Conservation (phyloP, 2,797 vertebrate genomes). For the Gymnothorax reevesii region DNA sequence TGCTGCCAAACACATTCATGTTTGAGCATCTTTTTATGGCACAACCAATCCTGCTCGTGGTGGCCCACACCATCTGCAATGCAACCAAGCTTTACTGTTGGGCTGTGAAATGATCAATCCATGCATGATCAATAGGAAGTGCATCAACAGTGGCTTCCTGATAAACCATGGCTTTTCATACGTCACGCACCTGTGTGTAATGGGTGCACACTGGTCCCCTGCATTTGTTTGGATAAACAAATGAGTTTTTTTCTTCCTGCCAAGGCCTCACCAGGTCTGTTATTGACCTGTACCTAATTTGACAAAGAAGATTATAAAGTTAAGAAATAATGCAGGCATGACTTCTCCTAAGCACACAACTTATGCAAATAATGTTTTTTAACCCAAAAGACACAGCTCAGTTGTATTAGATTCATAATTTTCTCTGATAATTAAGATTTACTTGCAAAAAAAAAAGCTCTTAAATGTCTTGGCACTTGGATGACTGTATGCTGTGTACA, state of each 20-base stretch:
- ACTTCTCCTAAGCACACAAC: not conserved
- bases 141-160: not conserved
- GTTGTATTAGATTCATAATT: not conserved
- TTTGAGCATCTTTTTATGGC: slow-evolving; percentile 78
- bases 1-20: slow-evolving; percentile 78
- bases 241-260: slow-evolving; percentile 80
- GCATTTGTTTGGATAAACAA: slow-evolving; percentile 81
- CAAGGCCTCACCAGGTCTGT: slow-evolving; percentile 80
- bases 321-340: not conserved
- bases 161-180: not conserved
- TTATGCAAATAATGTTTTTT: not conserved
- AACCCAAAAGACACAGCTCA: not conserved
- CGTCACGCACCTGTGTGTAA: slow-evolving; percentile 82
- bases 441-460: not conserved
- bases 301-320: not conserved
- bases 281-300: slow-evolving; percentile 76
- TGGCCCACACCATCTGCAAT: slow-evolving; percentile 89
- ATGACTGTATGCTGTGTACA: not conserved
- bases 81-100: slow-evolving; percentile 15
- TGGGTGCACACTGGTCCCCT: slow-evolving; percentile 80
- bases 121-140: not conserved
- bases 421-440: not conserved
- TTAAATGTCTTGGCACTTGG: not conserved
- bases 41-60: slow-evolving; percentile 82
- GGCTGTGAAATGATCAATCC: not conserved